These are phyloP conservation scores for Teinopalpus imperialis DNA, from an alignment of 2,888 invertebrate species.

Conservation along the genomic window DNA sequence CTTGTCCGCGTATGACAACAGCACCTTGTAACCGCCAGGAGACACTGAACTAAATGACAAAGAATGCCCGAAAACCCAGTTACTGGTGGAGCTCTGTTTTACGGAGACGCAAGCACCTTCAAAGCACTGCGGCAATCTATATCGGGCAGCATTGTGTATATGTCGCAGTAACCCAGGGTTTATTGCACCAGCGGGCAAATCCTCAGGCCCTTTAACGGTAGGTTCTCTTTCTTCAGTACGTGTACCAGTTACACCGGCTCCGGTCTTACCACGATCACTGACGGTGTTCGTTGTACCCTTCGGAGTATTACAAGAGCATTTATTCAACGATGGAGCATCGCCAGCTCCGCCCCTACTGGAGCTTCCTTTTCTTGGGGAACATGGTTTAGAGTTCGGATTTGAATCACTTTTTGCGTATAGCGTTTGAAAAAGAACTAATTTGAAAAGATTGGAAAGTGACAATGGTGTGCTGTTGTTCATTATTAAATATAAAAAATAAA, in stretches of 20 bases:
- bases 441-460: constrained; percentile 52
- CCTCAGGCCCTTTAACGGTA: constrained; percentile 39
- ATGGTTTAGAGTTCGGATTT: constrained; percentile 40
- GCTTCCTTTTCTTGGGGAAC: constrained; percentile 42
- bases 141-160: constrained; percentile 69
- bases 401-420: constrained; percentile 55
- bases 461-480: constrained; percentile 39
- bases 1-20: constrained; percentile 64
- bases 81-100: constrained; percentile 55
- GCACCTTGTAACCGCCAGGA: constrained; percentile 70
- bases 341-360: constrained; percentile 33
- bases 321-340: constrained; percentile 42
- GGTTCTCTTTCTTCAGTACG: constrained; percentile 48
- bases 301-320: constrained; percentile 39
- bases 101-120: constrained; percentile 68
- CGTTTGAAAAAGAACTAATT: constrained; percentile 52
- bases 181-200: constrained; percentile 52
- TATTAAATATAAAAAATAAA: constrained; percentile 20
- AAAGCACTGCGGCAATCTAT: constrained; percentile 72
- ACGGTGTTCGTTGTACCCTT: constrained; percentile 41
- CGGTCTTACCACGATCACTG: constrained; percentile 66
- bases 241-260: constrained; percentile 71
- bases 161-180: constrained; percentile 68
- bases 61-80: constrained; percentile 69
- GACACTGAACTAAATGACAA: constrained; percentile 72